These are phyloP conservation scores for Heliocidaris erythrogramma DNA, from an alignment of 35 echinoderm and acorn worm genomes.

Conservation along the genomic window DNA sequence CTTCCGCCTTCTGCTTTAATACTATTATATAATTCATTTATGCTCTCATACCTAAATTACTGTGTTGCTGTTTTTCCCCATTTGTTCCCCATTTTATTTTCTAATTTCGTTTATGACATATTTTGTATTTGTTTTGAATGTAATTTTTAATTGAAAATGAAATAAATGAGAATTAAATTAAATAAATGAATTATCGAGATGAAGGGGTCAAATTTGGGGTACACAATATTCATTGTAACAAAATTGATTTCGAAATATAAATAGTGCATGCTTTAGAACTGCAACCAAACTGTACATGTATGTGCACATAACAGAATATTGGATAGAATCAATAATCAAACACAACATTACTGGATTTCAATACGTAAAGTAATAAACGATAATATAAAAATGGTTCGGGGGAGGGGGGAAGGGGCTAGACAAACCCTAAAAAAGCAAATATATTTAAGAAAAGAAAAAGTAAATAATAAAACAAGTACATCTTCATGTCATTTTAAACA, in stretches of 20 bases:
- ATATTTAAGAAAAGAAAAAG: not conserved
- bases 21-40: too few relatives aligned
- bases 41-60: too few relatives aligned
- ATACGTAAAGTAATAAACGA: too few relatives aligned
- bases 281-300: not conserved
- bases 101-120: too few relatives aligned
- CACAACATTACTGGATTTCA: not conserved
- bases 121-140: too few relatives aligned
- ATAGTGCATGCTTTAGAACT: not conserved
- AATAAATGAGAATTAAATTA: too few relatives aligned
- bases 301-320: not conserved
- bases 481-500: not conserved
- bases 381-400: not conserved
- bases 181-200: too few relatives aligned
- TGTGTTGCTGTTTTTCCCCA: too few relatives aligned
- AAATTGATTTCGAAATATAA: not conserved
- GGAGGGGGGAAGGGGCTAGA: not conserved
- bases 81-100: too few relatives aligned
- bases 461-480: not conserved
- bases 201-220: not conserved
- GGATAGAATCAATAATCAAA: not conserved
- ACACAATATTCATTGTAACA: not conserved
- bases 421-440: not conserved
- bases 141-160: too few relatives aligned
- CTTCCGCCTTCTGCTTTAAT: too few relatives aligned